Evolutionary conservation across 2,797 vertebrate genomes (phyloP).

Genomic region (Galaxias olidus): DNA sequence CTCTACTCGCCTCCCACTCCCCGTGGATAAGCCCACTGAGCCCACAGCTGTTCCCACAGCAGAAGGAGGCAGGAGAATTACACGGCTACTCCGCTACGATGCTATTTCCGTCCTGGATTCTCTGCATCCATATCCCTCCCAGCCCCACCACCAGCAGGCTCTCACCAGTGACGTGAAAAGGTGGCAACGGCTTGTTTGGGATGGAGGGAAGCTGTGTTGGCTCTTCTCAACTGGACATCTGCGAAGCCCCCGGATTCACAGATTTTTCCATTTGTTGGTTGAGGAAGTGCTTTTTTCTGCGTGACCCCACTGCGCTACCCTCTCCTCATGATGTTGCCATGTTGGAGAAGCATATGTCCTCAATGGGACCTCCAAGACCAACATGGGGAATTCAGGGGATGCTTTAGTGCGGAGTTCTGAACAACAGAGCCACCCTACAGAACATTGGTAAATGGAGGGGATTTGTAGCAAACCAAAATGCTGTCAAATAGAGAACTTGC

Average conservation of each 20-base stretch:
- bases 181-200: background rate
- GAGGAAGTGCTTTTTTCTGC: no score
- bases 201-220: background rate
- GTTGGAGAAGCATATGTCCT: slow-evolving; percentile 48
- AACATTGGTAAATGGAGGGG: no score
- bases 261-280: slow-evolving; percentile 34
- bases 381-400: slow-evolving; percentile 21
- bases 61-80: slow-evolving; percentile 35
- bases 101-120: background rate
- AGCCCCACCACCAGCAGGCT: no score
- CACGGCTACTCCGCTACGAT: background rate
- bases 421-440: no score
- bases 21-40: slow-evolving; percentile 25
- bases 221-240: slow-evolving; percentile 17
- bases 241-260: slow-evolving; percentile 34
- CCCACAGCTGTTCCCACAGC: slow-evolving; percentile 36
- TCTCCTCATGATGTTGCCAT: no score
- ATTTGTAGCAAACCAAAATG: no score
- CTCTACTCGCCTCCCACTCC: slow-evolving; percentile 12
- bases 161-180: no score
- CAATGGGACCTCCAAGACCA: slow-evolving; percentile 22
- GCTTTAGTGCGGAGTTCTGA: slow-evolving; percentile 10
- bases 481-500: no score
- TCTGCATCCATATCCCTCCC: background rate
- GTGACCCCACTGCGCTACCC: no score